phyloP scores from a whole-genome alignment of 2,888 invertebrate species.

The Linyphia triangularis region DNA sequence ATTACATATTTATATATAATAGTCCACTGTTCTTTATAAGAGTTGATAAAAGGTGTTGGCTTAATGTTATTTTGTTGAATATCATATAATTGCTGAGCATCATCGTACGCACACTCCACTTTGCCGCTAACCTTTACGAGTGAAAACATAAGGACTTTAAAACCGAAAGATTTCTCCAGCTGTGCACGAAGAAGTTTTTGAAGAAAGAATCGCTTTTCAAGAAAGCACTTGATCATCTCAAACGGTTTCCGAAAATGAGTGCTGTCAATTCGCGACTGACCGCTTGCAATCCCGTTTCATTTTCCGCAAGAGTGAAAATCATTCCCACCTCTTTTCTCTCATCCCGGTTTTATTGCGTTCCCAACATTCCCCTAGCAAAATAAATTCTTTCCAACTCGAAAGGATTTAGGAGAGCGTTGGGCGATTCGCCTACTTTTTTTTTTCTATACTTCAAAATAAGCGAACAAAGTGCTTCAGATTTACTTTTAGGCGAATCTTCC shows the following conservation, averaged over 20 bases:
- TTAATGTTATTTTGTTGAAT: neutral
- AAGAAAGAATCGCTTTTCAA: neutral
- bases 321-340: slow-evolving; percentile 27
- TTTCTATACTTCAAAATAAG: neutral
- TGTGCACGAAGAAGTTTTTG: slow-evolving; percentile 7
- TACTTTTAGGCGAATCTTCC: neutral
- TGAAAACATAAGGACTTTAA: neutral
- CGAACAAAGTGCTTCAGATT: neutral
- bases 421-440: neutral
- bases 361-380: slow-evolving; percentile 27
- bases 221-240: slow-evolving; percentile 50
- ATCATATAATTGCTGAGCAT: neutral
- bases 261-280: slow-evolving; percentile 54
- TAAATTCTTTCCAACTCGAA: slow-evolving; percentile 23
- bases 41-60: neutral
- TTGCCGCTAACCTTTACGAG: too few species aligned
- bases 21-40: too few species aligned
- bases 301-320: slow-evolving; percentile 39
- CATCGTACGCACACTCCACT: too few species aligned
- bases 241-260: slow-evolving; percentile 38
- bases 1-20: too few species aligned
- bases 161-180: slow-evolving; percentile 3
- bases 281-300: slow-evolving; percentile 60
- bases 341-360: slow-evolving; percentile 50
- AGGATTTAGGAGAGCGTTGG: slow-evolving; percentile 25